Conservation (phyloP, 1,140 invertebrate genomes). For the Euwallacea similis region DNA sequence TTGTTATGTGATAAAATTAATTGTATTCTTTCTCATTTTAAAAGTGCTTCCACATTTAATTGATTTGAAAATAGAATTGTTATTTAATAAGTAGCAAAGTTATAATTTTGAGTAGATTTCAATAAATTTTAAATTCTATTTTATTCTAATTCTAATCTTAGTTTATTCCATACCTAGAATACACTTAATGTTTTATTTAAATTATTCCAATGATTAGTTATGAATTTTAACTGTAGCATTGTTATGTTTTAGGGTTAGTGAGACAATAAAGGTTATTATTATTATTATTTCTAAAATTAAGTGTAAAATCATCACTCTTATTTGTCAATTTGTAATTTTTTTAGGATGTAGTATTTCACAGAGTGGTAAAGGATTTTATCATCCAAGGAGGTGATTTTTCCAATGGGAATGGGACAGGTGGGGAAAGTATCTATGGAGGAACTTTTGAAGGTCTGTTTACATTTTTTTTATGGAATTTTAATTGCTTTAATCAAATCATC, state of each 20-base stretch:
- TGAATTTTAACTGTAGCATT: too few species aligned
- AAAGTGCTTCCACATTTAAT: background rate
- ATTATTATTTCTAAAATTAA: background rate
- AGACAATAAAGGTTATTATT: background rate
- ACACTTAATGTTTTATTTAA: too few species aligned
- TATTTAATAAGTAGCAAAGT: too few species aligned
- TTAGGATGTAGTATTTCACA: slow-evolving; percentile 83
- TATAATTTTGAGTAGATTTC: too few species aligned
- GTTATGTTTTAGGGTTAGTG: too few species aligned
- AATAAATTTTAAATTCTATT: too few species aligned
- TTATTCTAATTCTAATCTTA: too few species aligned
- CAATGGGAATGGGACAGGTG: slow-evolving; percentile 87
- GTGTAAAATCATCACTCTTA: too few species aligned
- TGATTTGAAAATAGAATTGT: too few species aligned
- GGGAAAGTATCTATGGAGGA: slow-evolving; percentile 89
- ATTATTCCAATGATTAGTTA: too few species aligned
- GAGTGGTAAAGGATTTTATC: slow-evolving; percentile 93
- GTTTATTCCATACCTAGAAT: too few species aligned
- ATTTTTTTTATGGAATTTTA: background rate
- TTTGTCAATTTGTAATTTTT: slow-evolving; percentile 46
- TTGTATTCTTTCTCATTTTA: background rate
- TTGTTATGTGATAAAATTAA: too few species aligned
- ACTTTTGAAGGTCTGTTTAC: slow-evolving; percentile 73
- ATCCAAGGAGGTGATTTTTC: slow-evolving; percentile 86
- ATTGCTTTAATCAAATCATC: background rate